Base-by-base conservation (phyloP, 1,140 invertebrate genomes). In the Harpegnathos saltator region DNA sequence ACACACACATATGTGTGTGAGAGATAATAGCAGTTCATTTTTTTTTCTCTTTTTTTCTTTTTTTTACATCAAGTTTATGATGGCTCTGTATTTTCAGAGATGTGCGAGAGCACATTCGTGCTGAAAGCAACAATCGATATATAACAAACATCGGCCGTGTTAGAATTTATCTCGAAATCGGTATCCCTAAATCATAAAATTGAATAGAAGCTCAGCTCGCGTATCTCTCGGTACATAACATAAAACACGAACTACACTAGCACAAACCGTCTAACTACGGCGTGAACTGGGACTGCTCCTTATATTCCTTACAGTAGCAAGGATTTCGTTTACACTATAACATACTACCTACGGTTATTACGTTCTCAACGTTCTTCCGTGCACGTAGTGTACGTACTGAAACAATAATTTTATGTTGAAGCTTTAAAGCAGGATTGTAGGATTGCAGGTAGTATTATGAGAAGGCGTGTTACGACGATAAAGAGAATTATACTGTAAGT, bases 401-500 rank as follows among this genome's bases (percentile, higher is more conserved):
- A 81, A 81, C 78, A 73, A 82, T 82, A 82, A 82, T 73, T 71
- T 82, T 82, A 82, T 44, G 78, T 74, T 50, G 56, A 59, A 74
- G 29, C 22, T 19, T 24, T 73, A 82, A 82, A 82, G 38, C 52
- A 26, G 12, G n/a, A 33, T 33, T 33, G 29, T 33, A 33, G 17
- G 65, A 69, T 78, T 78, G 29, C 26, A 69, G 52, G 52, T 33
- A 44, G 63, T 69, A 69, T 58, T 52, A 69, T 33, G 65, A 78
- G 19, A 22, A 29, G 33, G 3, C 26, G 22, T 22, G 63, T 69
- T 69, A 26, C 52, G 44, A 58, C 63, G 75, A 78, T 78, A 78
- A 78, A 78, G 75, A 78, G 52, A 78, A 68, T 78, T 78, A 69
- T 68, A 12, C 17, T 24, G 17, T 44, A 78, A 78, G 63, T 48